Evolutionary conservation across 1,140 invertebrate species (phyloP).

Genomic region (Notospermus geniculatus): DNA sequence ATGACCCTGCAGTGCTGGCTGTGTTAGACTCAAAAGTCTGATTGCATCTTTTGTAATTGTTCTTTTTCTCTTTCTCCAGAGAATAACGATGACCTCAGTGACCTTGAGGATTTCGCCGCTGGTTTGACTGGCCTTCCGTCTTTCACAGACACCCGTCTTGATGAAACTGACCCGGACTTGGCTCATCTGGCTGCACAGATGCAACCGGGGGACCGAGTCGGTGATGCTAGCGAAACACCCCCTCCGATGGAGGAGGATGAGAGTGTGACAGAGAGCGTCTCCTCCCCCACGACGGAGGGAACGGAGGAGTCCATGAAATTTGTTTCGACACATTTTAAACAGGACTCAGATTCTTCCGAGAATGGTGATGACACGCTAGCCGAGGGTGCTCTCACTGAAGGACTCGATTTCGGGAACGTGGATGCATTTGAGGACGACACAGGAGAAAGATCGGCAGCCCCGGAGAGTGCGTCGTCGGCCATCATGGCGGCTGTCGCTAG

Average conservation of each 20-base stretch:
- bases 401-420: slow-evolving; percentile 5
- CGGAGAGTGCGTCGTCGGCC: neutral
- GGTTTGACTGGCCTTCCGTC: neutral
- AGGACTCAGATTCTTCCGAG: neutral
- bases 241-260: no score
- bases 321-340: slow-evolving; percentile 10
- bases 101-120: slow-evolving; percentile 7
- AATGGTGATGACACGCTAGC: neutral
- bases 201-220: no score
- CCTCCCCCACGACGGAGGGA: neutral
- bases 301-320: slow-evolving; percentile 10
- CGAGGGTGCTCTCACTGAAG: neutral
- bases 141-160: neutral
- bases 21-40: no score
- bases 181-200: no score
- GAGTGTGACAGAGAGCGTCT: neutral
- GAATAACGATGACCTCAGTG: neutral
- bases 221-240: no score
- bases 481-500: neutral
- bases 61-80: neutral
- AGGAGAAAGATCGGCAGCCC: neutral
- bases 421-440: slow-evolving; percentile 8
- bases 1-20: no score
- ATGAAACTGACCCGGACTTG: neutral
- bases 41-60: no score